Evolutionary conservation across 2,888 invertebrate genomes (phyloP), one percentile per base, ranked within the genome.

Genomic region (Leptinotarsa haldemani): DNA sequence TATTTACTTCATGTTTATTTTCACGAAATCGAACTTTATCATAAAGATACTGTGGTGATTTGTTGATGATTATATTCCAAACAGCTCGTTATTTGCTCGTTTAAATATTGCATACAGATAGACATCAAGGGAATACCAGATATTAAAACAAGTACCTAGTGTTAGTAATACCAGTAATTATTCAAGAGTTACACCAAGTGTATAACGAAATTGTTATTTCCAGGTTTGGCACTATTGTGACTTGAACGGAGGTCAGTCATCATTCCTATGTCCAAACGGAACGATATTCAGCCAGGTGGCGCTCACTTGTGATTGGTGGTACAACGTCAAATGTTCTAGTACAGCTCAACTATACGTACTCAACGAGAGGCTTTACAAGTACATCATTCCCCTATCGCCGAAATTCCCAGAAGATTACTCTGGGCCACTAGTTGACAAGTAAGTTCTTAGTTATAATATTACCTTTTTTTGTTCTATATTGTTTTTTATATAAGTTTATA

Each of bases 171-270:
- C 9, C 9, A 30, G 30, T 30, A 0, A 2, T 30, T 0, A 30
- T 30, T 30, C 30, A 30, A 30, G 9, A 40, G 30, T 30, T 30
- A 30, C 7, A 30, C 40, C 40, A 40, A 40, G 0, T 9, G 2
- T 40, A 40, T 40, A 40, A 40, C 40, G 40, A 20, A 9, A 3
- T 9, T 40, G 30, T 7, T 12, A 52, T 50, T 83, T 80, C 74
- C 86, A 94, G 94, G 96, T 95, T 12, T 96, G 96, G 96, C 96
- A 96, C 86, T 96, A 96, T 86, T 96, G 96, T 84, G 96, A 96
- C 85, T 89, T 96, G 72, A 96, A 96, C 84, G 96, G 96, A 9
- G 96, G 96, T 7, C 95, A 96, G 86, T 94, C 96, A 4, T 96
- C 96, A 3, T 96, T 96, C 86, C 88, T 96, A 50, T 96, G 96